These are phyloP conservation scores for Haemorhous mexicanus DNA, from an alignment of 2,113 vertebrate species.

Conservation along the genomic window DNA sequence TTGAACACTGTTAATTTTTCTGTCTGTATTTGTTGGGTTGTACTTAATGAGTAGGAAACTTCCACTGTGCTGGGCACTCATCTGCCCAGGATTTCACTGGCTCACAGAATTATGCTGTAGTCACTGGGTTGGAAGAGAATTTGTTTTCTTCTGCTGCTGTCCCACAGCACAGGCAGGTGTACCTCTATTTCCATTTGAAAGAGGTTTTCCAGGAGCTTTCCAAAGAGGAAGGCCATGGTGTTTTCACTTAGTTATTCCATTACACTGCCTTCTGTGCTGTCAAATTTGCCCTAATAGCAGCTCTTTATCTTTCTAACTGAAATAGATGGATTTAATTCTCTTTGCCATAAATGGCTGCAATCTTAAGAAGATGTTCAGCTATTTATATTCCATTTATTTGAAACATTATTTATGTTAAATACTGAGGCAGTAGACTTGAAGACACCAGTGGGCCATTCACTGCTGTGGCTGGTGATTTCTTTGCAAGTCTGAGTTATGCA, in stretches of 20 bases:
- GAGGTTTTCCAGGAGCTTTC: not conserved
- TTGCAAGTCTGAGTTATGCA: not conserved
- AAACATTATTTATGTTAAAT: not conserved
- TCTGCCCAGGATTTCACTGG: not conserved
- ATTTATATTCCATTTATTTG: not conserved
- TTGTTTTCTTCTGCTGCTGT: not conserved
- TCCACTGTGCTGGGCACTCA: not conserved
- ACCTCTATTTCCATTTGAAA: not conserved
- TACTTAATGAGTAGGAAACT: not conserved
- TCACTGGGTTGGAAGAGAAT: not conserved
- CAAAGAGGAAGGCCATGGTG: accelerated
- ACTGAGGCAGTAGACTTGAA: not conserved
- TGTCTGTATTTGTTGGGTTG: not conserved
- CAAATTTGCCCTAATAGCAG: not conserved
- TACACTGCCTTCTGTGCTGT: not conserved
- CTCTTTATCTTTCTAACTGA: not conserved
- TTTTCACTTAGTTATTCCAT: not conserved
- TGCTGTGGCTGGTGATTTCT: not conserved
- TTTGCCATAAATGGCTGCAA: not conserved
- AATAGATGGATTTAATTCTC: not conserved
- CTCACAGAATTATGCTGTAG: not conserved
- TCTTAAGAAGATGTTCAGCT: not conserved
- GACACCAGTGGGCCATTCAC: not conserved
- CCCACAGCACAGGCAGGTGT: not conserved
- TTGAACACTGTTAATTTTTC: not conserved